phyloP scores from a whole-genome alignment of 1,140 invertebrate genomes.

The Drosophila leontia region DNA sequence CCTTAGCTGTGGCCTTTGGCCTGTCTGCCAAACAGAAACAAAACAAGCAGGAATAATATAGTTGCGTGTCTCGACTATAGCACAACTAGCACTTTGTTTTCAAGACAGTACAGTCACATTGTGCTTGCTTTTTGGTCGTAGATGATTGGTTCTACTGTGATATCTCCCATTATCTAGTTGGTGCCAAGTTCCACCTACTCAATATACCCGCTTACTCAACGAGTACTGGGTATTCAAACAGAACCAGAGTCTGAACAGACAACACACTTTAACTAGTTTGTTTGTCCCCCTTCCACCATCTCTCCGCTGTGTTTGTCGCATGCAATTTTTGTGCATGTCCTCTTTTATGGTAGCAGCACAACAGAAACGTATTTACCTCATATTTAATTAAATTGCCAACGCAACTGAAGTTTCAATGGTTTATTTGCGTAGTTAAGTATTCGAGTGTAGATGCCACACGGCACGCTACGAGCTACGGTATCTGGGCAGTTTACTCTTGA shows the following conservation, averaged over 20 bases:
- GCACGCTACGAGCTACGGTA: slow-evolving; percentile 1
- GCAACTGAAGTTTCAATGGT: slow-evolving; percentile 69
- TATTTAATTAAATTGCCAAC: slow-evolving; percentile 79
- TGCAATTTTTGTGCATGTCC: slow-evolving; percentile 77
- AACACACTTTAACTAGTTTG: slow-evolving; percentile 74
- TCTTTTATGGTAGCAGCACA: slow-evolving; percentile 52
- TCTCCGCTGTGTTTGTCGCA: slow-evolving; percentile 28
- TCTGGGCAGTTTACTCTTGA: background rate
- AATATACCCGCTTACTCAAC: background rate
- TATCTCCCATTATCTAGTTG: background rate
- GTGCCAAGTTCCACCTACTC: too few species aligned
- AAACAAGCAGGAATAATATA: slow-evolving; percentile 10
- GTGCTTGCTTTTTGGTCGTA: too few species aligned
- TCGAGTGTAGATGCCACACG: slow-evolving; percentile 20
- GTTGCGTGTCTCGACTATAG: background rate
- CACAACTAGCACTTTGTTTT: too few species aligned
- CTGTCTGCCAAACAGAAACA: slow-evolving; percentile 58
- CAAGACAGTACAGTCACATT: too few species aligned
- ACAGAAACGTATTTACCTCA: slow-evolving; percentile 69
- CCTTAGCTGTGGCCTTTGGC: slow-evolving; percentile 47
- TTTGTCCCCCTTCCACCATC: slow-evolving; percentile 47
- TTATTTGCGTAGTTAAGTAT: slow-evolving; percentile 72
- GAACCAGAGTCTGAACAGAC: slow-evolving; percentile 12
- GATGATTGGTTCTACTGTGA: background rate
- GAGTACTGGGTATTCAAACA: background rate